A percentile compares a stretch with the other conserved stretches of the same genome.
These are phyloP conservation scores for Lithobius niger DNA, from an alignment of 1,140 invertebrate species.

Conservation along the genomic window DNA sequence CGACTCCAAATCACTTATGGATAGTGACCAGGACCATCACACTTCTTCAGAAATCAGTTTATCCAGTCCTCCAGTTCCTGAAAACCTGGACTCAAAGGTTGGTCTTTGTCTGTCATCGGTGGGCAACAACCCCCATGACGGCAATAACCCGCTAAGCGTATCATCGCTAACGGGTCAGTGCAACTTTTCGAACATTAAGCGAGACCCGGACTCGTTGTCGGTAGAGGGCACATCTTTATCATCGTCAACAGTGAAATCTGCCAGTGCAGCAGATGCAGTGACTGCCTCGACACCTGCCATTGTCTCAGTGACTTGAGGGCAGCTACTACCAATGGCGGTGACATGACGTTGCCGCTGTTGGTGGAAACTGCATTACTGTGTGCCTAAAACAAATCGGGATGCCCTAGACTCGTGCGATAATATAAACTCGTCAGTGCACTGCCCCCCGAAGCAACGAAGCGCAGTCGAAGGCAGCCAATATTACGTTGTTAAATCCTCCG, in stretches of 20 bases:
- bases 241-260: not conserved
- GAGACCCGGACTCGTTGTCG: not conserved
- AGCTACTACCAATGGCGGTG: no score
- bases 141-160: slow-evolving; percentile 9
- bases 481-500: no score
- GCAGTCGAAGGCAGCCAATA: no score
- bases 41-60: slow-evolving; percentile 11
- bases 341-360: no score
- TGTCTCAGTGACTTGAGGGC: slow-evolving; percentile 5
- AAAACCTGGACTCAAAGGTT: not conserved
- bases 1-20: slow-evolving; percentile 43
- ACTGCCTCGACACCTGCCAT: not conserved
- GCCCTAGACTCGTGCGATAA: no score
- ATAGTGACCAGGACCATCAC: slow-evolving; percentile 35
- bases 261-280: not conserved
- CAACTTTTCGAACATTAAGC: not conserved
- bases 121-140: slow-evolving; percentile 3
- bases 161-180: slow-evolving; percentile 10
- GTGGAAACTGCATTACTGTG: no score
- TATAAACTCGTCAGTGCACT: no score
- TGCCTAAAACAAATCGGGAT: no score
- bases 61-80: slow-evolving; percentile 13
- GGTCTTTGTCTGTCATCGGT: not conserved
- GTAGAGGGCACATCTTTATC: not conserved
- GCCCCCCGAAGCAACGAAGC: no score